These are phyloP conservation scores for Nycticryphes semicollaris DNA, from an alignment of 2,113 vertebrate species.

Conservation along the genomic window DNA sequence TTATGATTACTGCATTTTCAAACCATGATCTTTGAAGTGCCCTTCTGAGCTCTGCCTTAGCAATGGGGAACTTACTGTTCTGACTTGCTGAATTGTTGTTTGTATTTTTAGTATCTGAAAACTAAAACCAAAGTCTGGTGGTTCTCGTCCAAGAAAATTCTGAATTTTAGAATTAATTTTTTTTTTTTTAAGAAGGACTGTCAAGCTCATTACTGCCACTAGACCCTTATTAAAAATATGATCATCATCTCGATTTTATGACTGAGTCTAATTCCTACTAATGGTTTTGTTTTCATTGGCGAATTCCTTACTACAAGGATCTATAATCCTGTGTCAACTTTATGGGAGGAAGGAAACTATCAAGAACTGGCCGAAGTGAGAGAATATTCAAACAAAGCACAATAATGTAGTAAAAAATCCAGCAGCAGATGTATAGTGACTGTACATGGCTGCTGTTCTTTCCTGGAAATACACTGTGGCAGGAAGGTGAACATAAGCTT, in stretches of 20 bases:
- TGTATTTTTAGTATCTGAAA: slow-evolving; percentile 1
- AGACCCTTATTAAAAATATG: neutral
- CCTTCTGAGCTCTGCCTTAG: neutral
- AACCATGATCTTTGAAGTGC: neutral
- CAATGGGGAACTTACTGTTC: neutral
- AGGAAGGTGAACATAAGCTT: neutral
- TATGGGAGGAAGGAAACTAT: neutral
- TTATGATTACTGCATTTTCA: neutral
- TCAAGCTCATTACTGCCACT: neutral
- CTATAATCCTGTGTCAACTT: neutral
- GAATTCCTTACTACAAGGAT: neutral
- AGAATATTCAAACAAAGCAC: neutral
- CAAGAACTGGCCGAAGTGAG: neutral
- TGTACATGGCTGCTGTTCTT: neutral
- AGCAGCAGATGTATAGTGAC: neutral
- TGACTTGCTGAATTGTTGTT: neutral
- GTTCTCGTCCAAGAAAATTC: neutral
- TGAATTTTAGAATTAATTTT: neutral
- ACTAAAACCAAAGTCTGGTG: neutral
- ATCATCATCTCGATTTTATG: neutral
- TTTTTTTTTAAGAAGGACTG: neutral
- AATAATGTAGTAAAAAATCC: neutral
- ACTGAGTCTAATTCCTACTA: neutral
- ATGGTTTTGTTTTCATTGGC: neutral
- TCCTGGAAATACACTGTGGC: neutral